phyloP scores from a whole-genome alignment of 2,888 invertebrate genomes.

The Drosophila trichaetosa region DNA sequence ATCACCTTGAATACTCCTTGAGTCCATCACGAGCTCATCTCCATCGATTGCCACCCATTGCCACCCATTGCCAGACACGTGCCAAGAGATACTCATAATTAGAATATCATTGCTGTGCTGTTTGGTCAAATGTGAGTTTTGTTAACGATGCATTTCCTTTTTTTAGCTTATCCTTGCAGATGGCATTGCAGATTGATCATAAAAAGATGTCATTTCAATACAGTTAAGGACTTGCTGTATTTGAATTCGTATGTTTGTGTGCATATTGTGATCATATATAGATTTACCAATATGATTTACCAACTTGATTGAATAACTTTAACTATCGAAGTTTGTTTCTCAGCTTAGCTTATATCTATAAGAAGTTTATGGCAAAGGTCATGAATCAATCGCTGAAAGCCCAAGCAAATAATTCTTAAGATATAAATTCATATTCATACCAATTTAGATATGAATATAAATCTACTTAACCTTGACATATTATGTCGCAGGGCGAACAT shows the following conservation, averaged over 20 bases:
- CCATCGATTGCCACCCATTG: not conserved
- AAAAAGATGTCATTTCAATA: not conserved
- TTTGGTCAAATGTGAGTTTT: conserved; percentile 18
- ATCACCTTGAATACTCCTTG: not conserved
- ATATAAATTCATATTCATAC: not conserved
- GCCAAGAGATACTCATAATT: conserved; percentile 21
- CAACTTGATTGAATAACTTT: not conserved
- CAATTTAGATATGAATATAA: not conserved
- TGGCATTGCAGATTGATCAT: not conserved
- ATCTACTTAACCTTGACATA: not conserved
- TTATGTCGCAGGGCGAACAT: not conserved
- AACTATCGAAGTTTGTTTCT: not conserved
- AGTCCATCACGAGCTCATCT: conserved; percentile 18
- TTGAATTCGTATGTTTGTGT: not conserved
- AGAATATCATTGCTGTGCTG: conserved; percentile 31
- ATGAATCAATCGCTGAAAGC: not conserved
- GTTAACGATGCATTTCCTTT: conserved; percentile 1
- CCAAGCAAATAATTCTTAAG: not conserved
- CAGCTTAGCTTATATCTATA: not conserved
- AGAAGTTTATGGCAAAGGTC: no score
- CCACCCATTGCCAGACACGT: not conserved
- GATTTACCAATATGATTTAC: not conserved
- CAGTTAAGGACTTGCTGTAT: not conserved
- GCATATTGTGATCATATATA: not conserved
- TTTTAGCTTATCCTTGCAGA: not conserved